Percentiles rank a stretch among this genome's conserved stretches.
These are phyloP conservation scores for Cosmia pyralina DNA, from an alignment of 2,888 invertebrate genomes.

Conservation along the genomic window DNA sequence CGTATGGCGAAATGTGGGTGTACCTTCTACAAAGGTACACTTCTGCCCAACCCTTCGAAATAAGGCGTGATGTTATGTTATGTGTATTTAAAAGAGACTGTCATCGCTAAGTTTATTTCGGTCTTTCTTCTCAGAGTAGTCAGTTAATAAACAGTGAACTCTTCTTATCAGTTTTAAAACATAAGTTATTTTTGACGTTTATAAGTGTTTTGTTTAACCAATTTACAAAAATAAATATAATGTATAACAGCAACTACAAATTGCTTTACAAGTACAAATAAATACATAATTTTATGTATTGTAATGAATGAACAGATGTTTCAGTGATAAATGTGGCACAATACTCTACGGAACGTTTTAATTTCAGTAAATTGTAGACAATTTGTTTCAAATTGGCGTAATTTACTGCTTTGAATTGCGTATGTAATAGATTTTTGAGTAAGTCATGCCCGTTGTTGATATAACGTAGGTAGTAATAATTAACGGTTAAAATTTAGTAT, in stretches of 20 bases:
- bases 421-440: conserved; percentile 7
- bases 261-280: background rate
- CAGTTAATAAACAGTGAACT: too few species aligned
- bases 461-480: too few species aligned
- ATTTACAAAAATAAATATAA: background rate
- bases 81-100: too few species aligned
- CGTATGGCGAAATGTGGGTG: too few species aligned
- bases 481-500: too few species aligned
- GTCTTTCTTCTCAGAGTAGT: too few species aligned
- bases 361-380: conserved; percentile 34
- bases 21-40: too few species aligned
- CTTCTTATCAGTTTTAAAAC: too few species aligned
- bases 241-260: background rate
- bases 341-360: conserved; percentile 28
- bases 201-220: background rate
- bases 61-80: too few species aligned
- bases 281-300: background rate
- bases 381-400: conserved; percentile 10
- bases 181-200: too few species aligned
- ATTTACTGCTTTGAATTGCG: conserved; percentile 18
- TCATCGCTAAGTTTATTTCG: too few species aligned
- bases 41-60: too few species aligned
- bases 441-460: background rate
- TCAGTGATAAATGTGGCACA: conserved; percentile 14
- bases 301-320: conserved; percentile 17